A percentile compares a stretch with the other conserved stretches of the same genome.
phyloP scores from a whole-genome alignment of 1,140 invertebrate genomes.

The Dendroctonus valens region DNA sequence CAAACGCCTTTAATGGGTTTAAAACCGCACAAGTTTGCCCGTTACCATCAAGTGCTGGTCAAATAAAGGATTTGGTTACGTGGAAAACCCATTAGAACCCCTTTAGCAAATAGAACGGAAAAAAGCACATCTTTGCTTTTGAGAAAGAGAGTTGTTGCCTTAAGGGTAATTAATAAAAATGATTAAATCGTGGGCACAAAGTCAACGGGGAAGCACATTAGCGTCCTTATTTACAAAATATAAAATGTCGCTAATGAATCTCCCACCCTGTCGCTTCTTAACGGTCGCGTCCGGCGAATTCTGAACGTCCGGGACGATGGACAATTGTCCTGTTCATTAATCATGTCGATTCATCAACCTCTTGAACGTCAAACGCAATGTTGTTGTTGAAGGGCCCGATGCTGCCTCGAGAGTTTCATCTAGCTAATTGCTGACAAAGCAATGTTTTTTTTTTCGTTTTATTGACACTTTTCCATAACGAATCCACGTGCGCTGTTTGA shows the following conservation, averaged over 20 bases:
- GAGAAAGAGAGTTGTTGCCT: no score
- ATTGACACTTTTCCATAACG: no score
- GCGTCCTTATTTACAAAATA: slow-evolving; percentile 44
- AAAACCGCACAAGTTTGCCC: no score
- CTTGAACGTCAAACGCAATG: slow-evolving; percentile 50
- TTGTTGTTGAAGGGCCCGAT: slow-evolving; percentile 43
- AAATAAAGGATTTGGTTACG: neutral
- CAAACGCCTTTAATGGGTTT: no score
- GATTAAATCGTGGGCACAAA: slow-evolving; percentile 12
- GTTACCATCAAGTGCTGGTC: neutral
- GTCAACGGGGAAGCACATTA: neutral
- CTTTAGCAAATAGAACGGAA: no score
- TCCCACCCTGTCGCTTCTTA: neutral
- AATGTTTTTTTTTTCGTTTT: slow-evolving; percentile 42
- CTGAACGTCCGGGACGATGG: slow-evolving; percentile 34
- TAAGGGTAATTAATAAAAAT: slow-evolving; percentile 42
- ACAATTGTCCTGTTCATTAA: slow-evolving; percentile 51
- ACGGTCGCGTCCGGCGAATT: neutral
- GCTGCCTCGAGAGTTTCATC: slow-evolving; percentile 49
- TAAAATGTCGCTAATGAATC: slow-evolving; percentile 48
- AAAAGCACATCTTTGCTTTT: no score
- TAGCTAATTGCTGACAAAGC: slow-evolving; percentile 50
- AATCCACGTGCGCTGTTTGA: no score
- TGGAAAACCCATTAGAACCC: no score
- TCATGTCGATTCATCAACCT: slow-evolving; percentile 48